These are phyloP conservation scores for Dipodomys merriami DNA, from an alignment of 2,113 vertebrate species.

Conservation along the genomic window DNA sequence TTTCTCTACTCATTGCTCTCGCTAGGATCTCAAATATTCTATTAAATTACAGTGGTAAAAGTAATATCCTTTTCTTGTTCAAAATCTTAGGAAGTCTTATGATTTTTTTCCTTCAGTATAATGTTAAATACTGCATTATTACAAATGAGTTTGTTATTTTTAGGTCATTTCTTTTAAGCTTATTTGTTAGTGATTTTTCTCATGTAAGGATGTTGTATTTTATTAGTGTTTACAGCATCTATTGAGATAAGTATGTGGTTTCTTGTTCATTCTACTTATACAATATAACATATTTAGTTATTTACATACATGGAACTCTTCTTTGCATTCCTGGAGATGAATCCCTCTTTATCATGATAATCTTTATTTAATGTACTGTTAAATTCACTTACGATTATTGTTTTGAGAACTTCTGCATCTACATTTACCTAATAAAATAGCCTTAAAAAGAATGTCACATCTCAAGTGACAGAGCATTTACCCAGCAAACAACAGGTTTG, in stretches of 20 bases:
- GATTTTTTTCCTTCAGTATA: neutral
- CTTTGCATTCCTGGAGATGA: neutral
- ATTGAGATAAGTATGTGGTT: neutral
- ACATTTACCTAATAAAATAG: neutral
- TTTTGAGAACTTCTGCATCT: neutral
- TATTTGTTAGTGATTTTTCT: neutral
- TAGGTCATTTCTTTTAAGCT: neutral
- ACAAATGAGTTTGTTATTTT: neutral
- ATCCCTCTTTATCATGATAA: neutral
- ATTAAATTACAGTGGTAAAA: neutral
- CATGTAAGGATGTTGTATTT: neutral
- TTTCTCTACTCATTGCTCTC: neutral
- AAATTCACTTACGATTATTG: neutral
- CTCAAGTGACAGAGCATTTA: too few relatives aligned
- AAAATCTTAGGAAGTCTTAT: neutral
- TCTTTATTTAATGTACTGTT: neutral
- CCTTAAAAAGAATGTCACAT: neutral
- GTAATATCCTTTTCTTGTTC: neutral
- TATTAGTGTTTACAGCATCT: neutral
- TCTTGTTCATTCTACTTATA: neutral
- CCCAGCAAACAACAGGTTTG: too few relatives aligned
- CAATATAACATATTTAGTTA: neutral
- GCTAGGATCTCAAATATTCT: too few relatives aligned
- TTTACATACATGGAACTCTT: neutral
- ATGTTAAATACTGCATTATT: neutral